phyloP scores from a whole-genome alignment of 2,113 vertebrate species.

The Periophthalmus modestus region DNA sequence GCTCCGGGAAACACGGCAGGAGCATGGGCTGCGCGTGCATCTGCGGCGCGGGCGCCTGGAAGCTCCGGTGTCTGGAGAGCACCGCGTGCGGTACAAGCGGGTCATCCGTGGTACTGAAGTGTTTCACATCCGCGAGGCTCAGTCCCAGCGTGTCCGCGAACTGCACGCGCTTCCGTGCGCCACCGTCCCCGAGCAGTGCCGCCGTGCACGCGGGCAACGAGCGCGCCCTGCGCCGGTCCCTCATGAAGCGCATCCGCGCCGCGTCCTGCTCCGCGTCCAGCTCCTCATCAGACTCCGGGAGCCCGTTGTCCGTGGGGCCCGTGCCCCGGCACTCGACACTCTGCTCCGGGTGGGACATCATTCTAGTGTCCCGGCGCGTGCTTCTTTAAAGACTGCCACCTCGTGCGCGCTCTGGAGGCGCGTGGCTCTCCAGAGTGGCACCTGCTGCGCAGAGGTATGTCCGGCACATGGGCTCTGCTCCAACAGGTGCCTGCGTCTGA shows the following conservation, averaged over 20 bases:
- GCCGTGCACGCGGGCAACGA: conserved; percentile 67
- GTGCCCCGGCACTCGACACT: not conserved
- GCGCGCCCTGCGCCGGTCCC: conserved; percentile 68
- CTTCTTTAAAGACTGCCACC: not conserved
- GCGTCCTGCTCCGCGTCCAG: conserved; percentile 63
- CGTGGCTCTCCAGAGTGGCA: not conserved
- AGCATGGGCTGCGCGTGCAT: conserved; percentile 41
- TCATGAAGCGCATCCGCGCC: conserved; percentile 51
- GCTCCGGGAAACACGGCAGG: conserved; percentile 61
- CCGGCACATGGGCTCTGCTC: not conserved
- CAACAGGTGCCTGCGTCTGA: not conserved
- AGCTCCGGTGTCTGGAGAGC: conserved; percentile 77
- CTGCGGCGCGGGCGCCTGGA: conserved; percentile 59
- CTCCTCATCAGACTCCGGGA: conserved; percentile 28
- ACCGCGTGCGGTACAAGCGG: conserved; percentile 83
- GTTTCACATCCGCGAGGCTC: conserved; percentile 84
- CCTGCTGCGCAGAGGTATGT: not conserved
- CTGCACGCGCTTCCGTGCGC: conserved; percentile 84
- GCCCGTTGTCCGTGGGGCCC: conserved; percentile 6
- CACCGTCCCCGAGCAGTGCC: conserved; percentile 52
- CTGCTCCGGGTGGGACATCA: not conserved
- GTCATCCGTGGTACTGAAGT: conserved; percentile 85
- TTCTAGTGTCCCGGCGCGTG: not conserved
- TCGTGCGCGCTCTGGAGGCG: not conserved
- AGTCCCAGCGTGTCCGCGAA: conserved; percentile 90